Evolutionary conservation across 2,888 invertebrate species (phyloP), one percentile per base, ranked within the genome.

Genomic region (Drepana falcataria): DNA sequence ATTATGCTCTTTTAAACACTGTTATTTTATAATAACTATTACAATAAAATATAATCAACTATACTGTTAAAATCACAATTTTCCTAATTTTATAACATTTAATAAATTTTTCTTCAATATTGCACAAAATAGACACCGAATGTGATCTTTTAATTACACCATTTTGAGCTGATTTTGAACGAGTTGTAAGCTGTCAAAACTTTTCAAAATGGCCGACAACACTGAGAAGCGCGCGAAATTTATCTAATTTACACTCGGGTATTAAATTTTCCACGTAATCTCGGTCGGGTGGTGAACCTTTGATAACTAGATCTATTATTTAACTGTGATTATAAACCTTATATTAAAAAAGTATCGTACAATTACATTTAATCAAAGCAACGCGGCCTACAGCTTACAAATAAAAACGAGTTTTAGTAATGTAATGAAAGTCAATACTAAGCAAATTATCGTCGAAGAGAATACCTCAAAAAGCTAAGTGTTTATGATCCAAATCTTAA

Each of bases 11-110:
- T 84, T 83, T 79, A 82, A 87, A 87, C 75, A 68, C 85, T 84
- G 79, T 77, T 74, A 71, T 75, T 69, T 75, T 70, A 75, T 59
- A 74, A 57, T 68, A 63, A 74, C 81, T 79, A 84, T 83, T 85
- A 80, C 77, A 81, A 83, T 87, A 87, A 86, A 86, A 78, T 80
- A 83, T 84, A 85, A 81, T 78, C 79, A 81, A 85, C 87, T 88
- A 89, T 88, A 83, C 81, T 79, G 77, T 82, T 87, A 87, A 87
- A 90, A 90, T 90, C 90, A 90, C 90, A 90, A 84, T 89, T 87
- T 75, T 82, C 88, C 88, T 89, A 90, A 84, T 76, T 73, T 71
- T 79, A 75, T 86, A 87, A 88, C 85, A 84, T 85, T 82, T 75
- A 80, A 69, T 74, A 72, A 68, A 70, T 60, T 59, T 52, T 58